These are phyloP conservation scores for Chrysopilus asiliformis DNA, from an alignment of 2,888 invertebrate genomes.

Conservation along the genomic window DNA sequence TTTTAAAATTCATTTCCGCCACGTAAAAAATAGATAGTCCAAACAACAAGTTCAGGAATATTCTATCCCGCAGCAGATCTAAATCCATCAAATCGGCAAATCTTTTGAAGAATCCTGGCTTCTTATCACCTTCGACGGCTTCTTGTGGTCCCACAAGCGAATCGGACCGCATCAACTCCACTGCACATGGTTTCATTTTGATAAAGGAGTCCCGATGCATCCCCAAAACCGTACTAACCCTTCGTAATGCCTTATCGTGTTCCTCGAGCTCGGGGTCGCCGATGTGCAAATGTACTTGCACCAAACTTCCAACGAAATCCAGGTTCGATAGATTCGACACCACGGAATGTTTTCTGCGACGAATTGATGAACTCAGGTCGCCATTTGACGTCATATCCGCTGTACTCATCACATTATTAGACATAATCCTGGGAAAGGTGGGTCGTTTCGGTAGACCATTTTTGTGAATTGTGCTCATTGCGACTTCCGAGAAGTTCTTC, in stretches of 20 bases:
- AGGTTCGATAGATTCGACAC: slow-evolving; percentile 58
- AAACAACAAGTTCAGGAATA: slow-evolving; percentile 57
- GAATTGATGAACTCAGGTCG: slow-evolving; percentile 39
- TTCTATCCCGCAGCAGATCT: slow-evolving; percentile 55
- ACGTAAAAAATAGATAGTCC: slow-evolving; percentile 61
- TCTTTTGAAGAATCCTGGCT: slow-evolving; percentile 39
- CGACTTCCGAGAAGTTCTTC: slow-evolving; percentile 34
- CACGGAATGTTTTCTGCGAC: slow-evolving; percentile 49
- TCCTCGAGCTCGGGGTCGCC: slow-evolving; percentile 35
- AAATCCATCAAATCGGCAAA: slow-evolving; percentile 56
- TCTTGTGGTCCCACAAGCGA: slow-evolving; percentile 4
- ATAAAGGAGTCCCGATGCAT: slow-evolving; percentile 31
- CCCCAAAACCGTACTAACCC: slow-evolving; percentile 30
- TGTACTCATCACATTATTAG: slow-evolving; percentile 28
- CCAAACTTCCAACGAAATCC: slow-evolving; percentile 61
- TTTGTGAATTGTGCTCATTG: slow-evolving; percentile 29
- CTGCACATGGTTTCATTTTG: slow-evolving; percentile 29
- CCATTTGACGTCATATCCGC: slow-evolving; percentile 31
- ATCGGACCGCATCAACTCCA: slow-evolving; percentile 10
- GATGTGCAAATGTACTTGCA: slow-evolving; percentile 51
- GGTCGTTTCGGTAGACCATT: slow-evolving; percentile 33
- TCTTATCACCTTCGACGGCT: slow-evolving; percentile 13
- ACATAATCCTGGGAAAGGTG: slow-evolving; percentile 36
- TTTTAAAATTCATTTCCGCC: slow-evolving; percentile 61
- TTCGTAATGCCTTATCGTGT: slow-evolving; percentile 31